Base-by-base conservation (phyloP, 2,113 vertebrate genomes). In the Oryzias curvinotus region DNA sequence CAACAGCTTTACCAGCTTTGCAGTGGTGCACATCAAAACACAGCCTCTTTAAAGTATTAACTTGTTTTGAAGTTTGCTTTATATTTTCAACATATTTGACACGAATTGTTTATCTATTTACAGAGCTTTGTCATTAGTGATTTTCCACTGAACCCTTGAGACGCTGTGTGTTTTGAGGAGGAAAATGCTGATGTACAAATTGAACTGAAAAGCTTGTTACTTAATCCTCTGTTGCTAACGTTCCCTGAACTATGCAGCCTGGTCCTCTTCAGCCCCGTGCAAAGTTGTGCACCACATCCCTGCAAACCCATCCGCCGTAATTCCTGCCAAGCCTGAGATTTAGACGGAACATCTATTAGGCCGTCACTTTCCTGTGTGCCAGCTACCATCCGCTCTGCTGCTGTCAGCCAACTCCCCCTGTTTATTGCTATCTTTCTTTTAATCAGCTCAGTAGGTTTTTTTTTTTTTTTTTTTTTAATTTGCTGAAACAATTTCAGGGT, bases 161-260 rank as follows among this genome's bases (percentile, higher is more conserved):
- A 85, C 77, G 81, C 21, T 21, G 23, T 51, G 57, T n/a, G 77
- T 85, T 84, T 84, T 81, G 79, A 77, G 77, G 52, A 4, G 42
- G 68, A 56, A 90, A 91, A 92, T 90, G 85, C 91, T 92, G 91
- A 91, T 87, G 88, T 90, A 90, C 88, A 92, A 92, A 91, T 92
- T 85, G 85, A 89, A 91, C 55, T 90, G 91, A 93, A 91, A 91
- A 68, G 88, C 91, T 90, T 92, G 85, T 79, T 77, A 71, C 74
- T 86, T 93, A 93, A 93, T 92, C 92, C 85, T 79, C 81, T 79
- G 81, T 83, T 76, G 86, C 87, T 85, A 92, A 85, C 88, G 87
- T 86, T 91, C 75, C 85, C 82, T 78, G 80, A 84, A 87, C 88
- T 84, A 84, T 65, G 43, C 57, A 67, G 72, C 49, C 67, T 55